Percentiles rank a stretch among this genome's conserved stretches.
phyloP scores from a whole-genome alignment of 2,888 invertebrate genomes.

The Bellardia pandia region DNA sequence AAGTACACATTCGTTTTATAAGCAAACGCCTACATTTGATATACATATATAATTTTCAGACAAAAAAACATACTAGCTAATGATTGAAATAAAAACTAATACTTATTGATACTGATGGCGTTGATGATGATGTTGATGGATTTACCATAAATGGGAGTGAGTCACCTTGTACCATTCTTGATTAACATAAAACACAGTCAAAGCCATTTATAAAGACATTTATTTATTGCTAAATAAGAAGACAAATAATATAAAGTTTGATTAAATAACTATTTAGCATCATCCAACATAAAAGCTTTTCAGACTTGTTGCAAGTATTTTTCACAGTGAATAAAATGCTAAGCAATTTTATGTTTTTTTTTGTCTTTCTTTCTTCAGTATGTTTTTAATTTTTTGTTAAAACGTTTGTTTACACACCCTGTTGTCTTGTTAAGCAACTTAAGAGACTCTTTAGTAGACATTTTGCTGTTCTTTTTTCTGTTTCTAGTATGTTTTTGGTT shows the following conservation, averaged over 20 bases:
- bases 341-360: neutral
- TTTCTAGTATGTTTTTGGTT: neutral
- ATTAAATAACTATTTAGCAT: constrained; percentile 46
- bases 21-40: constrained; percentile 57
- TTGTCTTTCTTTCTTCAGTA: too few species aligned
- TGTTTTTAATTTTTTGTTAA: neutral
- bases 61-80: constrained; percentile 19
- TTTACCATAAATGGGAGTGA: constrained; percentile 68
- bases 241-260: constrained; percentile 54
- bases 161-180: constrained; percentile 70
- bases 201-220: neutral
- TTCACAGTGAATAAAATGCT: neutral
- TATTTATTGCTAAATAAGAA: constrained; percentile 25
- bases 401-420: constrained; percentile 60
- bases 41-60: constrained; percentile 28
- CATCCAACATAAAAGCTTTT: constrained; percentile 42
- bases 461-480: neutral
- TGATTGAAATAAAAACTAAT: constrained; percentile 19
- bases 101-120: constrained; percentile 19
- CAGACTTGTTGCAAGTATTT: constrained; percentile 41
- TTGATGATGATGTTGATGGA: constrained; percentile 53
- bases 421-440: constrained; percentile 60
- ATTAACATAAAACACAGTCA: constrained; percentile 18
- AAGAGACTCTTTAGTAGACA: constrained; percentile 13
- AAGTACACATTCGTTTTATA: constrained; percentile 5